Conservation (phyloP, 1,140 invertebrate species). For the Hesperophylax magnus region DNA sequence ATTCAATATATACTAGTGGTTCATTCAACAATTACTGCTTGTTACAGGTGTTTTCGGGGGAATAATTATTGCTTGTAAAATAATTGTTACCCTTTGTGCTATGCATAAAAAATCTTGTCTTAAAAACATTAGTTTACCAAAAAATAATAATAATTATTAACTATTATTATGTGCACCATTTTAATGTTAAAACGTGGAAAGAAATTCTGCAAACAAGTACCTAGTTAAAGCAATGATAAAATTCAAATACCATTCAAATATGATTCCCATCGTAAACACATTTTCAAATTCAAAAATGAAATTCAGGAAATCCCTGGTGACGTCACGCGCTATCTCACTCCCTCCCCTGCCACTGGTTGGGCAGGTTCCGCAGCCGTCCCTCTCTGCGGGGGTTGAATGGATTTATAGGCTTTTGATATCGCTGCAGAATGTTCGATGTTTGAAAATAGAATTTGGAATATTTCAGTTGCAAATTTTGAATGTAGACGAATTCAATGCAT, state of each 20-base stretch:
- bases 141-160: too few relatives aligned
- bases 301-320: conserved; percentile 1
- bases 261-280: conserved; percentile 8
- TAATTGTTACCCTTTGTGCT: too few relatives aligned
- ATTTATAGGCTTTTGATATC: conserved; percentile 54
- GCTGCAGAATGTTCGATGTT: conserved; percentile 29
- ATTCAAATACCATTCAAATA: not conserved
- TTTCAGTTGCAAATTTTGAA: conserved; percentile 35
- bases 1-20: too few relatives aligned
- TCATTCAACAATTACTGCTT: too few relatives aligned
- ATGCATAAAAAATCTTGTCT: too few relatives aligned
- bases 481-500: conserved; percentile 11
- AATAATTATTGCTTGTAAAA: too few relatives aligned
- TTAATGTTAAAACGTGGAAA: too few relatives aligned
- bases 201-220: not conserved
- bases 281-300: conserved; percentile 36
- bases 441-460: conserved; percentile 48
- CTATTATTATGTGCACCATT: too few relatives aligned
- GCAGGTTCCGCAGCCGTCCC: conserved; percentile 2
- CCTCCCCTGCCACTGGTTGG: not conserved
- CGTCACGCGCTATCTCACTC: conserved; percentile 19
- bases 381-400: conserved; percentile 38
- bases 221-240: not conserved
- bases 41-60: too few relatives aligned
- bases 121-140: too few relatives aligned